Evolutionary conservation across 1,140 invertebrate species (phyloP), one percentile per base, ranked within the genome.

Genomic region (Hermatobates lingyangjiaoensis): DNA sequence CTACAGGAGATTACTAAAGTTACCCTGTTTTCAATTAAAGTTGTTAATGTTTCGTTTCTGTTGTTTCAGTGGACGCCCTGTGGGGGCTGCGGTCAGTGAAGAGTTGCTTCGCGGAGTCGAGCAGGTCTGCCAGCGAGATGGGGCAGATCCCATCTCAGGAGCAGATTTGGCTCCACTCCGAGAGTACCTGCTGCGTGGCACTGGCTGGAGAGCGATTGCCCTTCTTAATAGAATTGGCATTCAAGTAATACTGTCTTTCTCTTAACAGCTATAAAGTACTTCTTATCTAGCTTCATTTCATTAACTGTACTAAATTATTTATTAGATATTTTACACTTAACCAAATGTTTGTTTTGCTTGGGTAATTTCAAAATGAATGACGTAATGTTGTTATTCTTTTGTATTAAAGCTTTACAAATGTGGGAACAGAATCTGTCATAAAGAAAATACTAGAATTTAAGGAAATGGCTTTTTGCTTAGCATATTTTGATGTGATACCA

Each of bases 81-180:
- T 77, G 39, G 69, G 74, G 26, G 73, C 74, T 0, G 62, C 76
- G 45, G 68, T 79, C 25, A 71, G 73, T 1, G 76, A 74, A 62
- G 74, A 79, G 61, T 60, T 80, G 50, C 63, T 79, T 12, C 73
- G 73, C 30, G 74, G 76, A 50, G 71, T 80, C 15, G 74, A 78
- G 59, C 67, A 71, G 60, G 56, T 76, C 46, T 73, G 70, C 63
- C 59, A 42, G 21, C 5, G 18, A 18, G 39, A 67, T 52, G 20
- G 24, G 2, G 26, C 26, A 30, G 58, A 63, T 50, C 59, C 60
- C 56, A 60, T 60, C 55, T 62, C 69, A 60, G 63, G 62, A 14
- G 63, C 58, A 20, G 67, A 73, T 55, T 59, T 72, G 15, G 50
- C 59, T 2, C 54, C 66, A 10, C 58, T 80, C 27, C 66, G 69